These are phyloP conservation scores for Synanthedon tipuliformis DNA, from an alignment of 2,888 invertebrate species.

Conservation along the genomic window DNA sequence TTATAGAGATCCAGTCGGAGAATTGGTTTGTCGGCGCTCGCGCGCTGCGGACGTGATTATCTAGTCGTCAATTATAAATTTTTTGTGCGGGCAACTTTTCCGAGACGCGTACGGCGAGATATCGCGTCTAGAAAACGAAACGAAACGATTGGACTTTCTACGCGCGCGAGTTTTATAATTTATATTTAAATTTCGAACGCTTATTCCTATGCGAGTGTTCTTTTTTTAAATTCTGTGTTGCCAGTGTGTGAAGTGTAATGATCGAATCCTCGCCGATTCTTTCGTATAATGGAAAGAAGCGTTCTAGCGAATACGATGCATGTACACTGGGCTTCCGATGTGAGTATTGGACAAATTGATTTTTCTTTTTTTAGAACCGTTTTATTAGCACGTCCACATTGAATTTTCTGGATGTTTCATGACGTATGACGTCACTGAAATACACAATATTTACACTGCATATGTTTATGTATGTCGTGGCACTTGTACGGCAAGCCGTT, in stretches of 20 bases:
- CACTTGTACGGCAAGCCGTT: no score
- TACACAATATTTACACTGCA: no score
- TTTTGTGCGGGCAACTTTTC: constrained; percentile 45
- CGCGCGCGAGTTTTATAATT: constrained; percentile 10
- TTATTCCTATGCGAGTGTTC: background rate
- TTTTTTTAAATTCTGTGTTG: constrained; percentile 10
- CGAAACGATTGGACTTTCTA: constrained; percentile 23
- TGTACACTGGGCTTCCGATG: constrained; percentile 61
- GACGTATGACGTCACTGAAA: no score
- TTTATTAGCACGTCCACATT: no score
- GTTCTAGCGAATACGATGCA: constrained; percentile 52
- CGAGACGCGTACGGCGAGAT: constrained; percentile 31
- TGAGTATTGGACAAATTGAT: constrained; percentile 29
- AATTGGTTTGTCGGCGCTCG: constrained; percentile 24
- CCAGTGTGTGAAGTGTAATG: constrained; percentile 42
- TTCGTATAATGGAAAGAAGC: constrained; percentile 58
- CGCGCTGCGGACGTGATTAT: constrained; percentile 29
- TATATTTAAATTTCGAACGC: constrained; percentile 10
- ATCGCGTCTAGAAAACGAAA: constrained; percentile 41
- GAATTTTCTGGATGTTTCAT: no score
- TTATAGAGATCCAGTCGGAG: constrained; percentile 38
- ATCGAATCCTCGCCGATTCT: constrained; percentile 22
- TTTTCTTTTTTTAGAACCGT: constrained; percentile 10
- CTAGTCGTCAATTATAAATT: constrained; percentile 36
- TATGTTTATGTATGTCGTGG: no score